Base-by-base conservation (phyloP, 2,888 invertebrate species). In the Spodoptera littoralis region DNA sequence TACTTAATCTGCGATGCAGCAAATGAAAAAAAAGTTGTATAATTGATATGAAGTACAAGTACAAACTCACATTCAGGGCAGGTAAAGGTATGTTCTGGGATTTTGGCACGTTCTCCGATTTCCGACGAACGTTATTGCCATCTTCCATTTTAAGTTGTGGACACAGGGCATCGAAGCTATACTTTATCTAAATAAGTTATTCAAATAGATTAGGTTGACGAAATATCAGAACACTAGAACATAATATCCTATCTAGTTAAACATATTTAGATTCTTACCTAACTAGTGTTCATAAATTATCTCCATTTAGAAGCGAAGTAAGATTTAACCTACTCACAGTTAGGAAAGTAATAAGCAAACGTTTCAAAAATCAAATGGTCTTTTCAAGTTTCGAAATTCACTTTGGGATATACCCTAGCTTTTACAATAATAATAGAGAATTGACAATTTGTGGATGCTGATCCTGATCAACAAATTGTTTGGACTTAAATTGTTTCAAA, bases 121-220 rank as follows among this genome's bases (percentile, higher is more conserved):
- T 96, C 91, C 78, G 71, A 65, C 73, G 71, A 56, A 50, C 73
- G 57, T 88, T 96, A 93, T 84, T 95, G 92, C 89, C 95, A 80
- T 97, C 96, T 85, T 96, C 95, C 86, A 96, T 95, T 82, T 94
- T 95, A 85, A 96, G 92, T 90, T 95, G 95, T 47, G 96, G 96
- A 86, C 96, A 96, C 93, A 97, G 96, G 66, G 96, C 96, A 56
- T 96, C 95, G 90, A 97, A 97, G 88, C 95, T 96, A 95, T 97
- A 97, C 85, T 96, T 97, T 85, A 97, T 97, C 97, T 97, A 94
- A 79, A 90, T 89, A 67, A 44, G 65, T 73, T 70, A 49, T 67
- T 66, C 11, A 70, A 72, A 50, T 54, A 41, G 11, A 57, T 73
- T 70, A 72, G 59, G 60, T 43, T 18, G 3, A 22, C 30, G 9